A percentile compares a stretch with the other conserved stretches of the same genome.
Conservation (phyloP, 1,140 invertebrate genomes). For the Drosophila trapezifrons region DNA sequence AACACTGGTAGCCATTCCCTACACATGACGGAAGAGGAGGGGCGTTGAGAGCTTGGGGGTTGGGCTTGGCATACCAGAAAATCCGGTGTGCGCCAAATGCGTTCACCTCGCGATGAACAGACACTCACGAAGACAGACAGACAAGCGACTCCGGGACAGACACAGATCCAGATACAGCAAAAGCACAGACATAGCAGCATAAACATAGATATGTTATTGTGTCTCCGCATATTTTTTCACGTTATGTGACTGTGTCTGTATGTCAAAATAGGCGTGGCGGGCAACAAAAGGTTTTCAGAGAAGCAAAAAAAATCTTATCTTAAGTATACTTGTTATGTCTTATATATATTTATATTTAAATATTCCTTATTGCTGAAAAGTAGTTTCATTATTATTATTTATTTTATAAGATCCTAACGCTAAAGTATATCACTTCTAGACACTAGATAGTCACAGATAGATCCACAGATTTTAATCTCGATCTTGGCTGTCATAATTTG, state of each 20-base stretch:
- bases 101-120: conserved; percentile 40
- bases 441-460: too few relatives aligned
- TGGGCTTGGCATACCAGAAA: conserved; percentile 13
- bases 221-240: conserved; percentile 18
- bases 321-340: too few relatives aligned
- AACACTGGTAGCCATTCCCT: background rate
- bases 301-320: background rate
- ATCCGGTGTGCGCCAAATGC: conserved; percentile 54
- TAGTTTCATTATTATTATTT: background rate
- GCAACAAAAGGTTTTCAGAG: conserved; percentile 29
- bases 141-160: conserved; percentile 25
- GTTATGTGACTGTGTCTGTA: conserved; percentile 1
- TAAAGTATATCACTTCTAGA: too few relatives aligned
- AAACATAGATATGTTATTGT: conserved; percentile 36
- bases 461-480: too few relatives aligned
- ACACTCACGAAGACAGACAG: conserved; percentile 20
- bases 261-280: conserved; percentile 20
- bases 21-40: background rate
- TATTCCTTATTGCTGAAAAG: too few relatives aligned
- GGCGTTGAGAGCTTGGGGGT: conserved; percentile 10
- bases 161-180: conserved; percentile 14
- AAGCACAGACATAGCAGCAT: conserved; percentile 25
- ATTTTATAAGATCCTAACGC: too few relatives aligned
- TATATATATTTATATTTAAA: too few relatives aligned
- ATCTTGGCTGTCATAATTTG: too few relatives aligned